Percentiles rank a stretch among this genome's conserved stretches.
Evolutionary conservation across 2,797 vertebrate genomes (phyloP).

Genomic region (Ficedula albicollis): DNA sequence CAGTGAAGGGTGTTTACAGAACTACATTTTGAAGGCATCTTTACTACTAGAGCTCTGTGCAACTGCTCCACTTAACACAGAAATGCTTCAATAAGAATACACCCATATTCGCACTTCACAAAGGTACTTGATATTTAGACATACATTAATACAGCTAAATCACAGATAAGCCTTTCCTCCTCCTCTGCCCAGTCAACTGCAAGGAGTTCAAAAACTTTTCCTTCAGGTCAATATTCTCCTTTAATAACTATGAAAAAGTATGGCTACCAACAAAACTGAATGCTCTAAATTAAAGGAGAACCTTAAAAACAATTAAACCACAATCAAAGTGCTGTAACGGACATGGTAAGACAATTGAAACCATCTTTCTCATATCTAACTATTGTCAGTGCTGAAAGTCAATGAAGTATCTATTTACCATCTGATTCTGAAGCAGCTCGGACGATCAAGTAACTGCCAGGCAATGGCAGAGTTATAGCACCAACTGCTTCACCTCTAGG

Average conservation of each 20-base stretch:
- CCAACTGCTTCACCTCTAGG: slow-evolving; percentile 98
- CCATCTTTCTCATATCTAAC: neutral
- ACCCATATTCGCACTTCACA: neutral
- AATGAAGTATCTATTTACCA: slow-evolving; percentile 77
- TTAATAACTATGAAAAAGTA: neutral
- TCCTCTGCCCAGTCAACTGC: neutral
- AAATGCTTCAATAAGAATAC: neutral
- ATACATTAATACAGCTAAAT: neutral
- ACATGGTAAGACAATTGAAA: neutral
- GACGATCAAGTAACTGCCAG: slow-evolving; percentile 98
- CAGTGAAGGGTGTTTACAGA: neutral
- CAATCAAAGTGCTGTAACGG: neutral
- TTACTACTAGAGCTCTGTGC: neutral
- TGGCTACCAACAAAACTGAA: neutral
- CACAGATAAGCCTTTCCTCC: neutral
- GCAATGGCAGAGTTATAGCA: slow-evolving; percentile 96
- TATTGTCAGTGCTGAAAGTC: neutral
- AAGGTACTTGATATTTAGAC: neutral
- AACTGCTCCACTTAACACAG: neutral
- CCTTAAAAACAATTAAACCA: neutral
- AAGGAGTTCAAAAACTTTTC: neutral
- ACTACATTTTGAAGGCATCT: neutral
- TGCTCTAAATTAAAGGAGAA: neutral
- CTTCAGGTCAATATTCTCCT: neutral
- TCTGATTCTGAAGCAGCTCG: slow-evolving; percentile 96